Base-by-base conservation (phyloP, 2,113 vertebrate genomes). In the Mormoops blainvillei region DNA sequence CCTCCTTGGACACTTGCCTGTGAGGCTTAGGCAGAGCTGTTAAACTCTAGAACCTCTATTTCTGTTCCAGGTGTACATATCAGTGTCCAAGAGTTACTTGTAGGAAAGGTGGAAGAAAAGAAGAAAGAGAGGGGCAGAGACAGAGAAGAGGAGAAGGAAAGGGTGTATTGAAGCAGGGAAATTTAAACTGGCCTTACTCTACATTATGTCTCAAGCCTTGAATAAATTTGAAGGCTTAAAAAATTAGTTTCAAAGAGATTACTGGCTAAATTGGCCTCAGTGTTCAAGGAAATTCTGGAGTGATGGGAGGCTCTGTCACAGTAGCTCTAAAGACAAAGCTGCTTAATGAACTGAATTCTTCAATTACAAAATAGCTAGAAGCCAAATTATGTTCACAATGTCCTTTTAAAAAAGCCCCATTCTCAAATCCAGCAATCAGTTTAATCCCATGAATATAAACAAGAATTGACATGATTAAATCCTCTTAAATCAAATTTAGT, bases 331-430 rank as follows among this genome's bases (percentile, higher is more conserved):
- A 94, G 73, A 91, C 74, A 95, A 94, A 61, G 20, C 71, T 73
- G 7, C 43, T 50, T 95, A 77, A 96, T 91, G 63, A 97, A 89
- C 12, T 52, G 36, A 97, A 87, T 14, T 89, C 67, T 85, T 88
- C 63, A 91, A 86, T 85, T 93, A 92, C 22, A 65, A 94, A 94
- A 31, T 58, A 89, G 88, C 41, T 95, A 71, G 84, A 87, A 83
- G 36, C 16, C 50, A 71, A 58, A 48, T 96, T 15, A 71, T 68
- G 24, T 91, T 91, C 87, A 68, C 5, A 31, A 24, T 41, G 38
- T 65, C 61, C 33, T 87, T 92, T 81, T 76, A 63, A 58, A 41
- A 78, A 43, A 78, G 38, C 2, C 19, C 63, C 22, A 38, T 58
- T 83, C 74, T 89, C 45, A 78, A 91, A 74, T 80, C 48, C 18